Evolutionary conservation across 1,140 invertebrate genomes (phyloP), one percentile per base, ranked within the genome.

Genomic region (Cydia splendana): DNA sequence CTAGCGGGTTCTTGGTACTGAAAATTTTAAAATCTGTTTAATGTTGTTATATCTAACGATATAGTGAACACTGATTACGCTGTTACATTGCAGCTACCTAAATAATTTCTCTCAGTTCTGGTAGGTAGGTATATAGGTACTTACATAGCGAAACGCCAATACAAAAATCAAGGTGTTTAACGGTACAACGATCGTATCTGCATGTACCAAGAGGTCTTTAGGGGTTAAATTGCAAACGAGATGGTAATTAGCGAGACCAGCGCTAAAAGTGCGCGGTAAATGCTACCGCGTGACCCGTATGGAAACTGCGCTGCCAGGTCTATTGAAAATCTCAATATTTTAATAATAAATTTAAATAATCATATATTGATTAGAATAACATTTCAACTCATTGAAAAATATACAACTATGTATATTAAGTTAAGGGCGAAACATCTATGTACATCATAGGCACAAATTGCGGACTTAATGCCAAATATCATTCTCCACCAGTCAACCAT

Each of bases 161-260:
- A 38, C 45, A 42, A 71, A 71, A 71, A 71, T 12, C 30, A 69
- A 34, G 18, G 34, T 42, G 28, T 67, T 67, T 38, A 18, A 71
- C 67, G 67, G 67, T 71, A 71, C 67, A 38, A 38, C 18, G 67
- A 71, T 42, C 34, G 34, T 71, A 65, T 38, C 74, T 75, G 24
- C 24, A 24, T n/a, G 18, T 51, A 74, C 42, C 38, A 51, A 75
- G 42, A 53, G 74, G 53, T 38, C 48, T 24, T 34, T 38, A 45
- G 67, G 57, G 67, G 67, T 90, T 91, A 91, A 93, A 93, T 93
- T 93, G 88, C 89, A 91, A 93, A 93, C 90, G 85, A 91, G 87
- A 91, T 93, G 89, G 89, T 93, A 93, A 91, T 93, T 93, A 93
- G 91, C 81, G 88, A 90, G 88, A 91, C 91, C 89, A 90, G 84